Evolutionary conservation across 2,888 invertebrate genomes (phyloP), one percentile per base, ranked within the genome.

Genomic region (Eucriotettix oculatus): DNA sequence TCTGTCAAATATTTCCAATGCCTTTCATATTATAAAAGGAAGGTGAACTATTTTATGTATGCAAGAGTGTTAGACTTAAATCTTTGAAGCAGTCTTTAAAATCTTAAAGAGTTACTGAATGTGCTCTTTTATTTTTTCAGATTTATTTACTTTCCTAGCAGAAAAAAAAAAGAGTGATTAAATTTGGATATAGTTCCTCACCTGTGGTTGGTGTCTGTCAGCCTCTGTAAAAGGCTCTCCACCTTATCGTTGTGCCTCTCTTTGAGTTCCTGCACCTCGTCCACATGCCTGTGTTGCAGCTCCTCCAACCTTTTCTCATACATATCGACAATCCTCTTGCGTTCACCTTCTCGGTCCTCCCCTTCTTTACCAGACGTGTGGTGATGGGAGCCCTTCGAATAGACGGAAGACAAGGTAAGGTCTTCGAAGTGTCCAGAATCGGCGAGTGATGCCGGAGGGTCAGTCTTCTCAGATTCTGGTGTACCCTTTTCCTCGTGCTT

Each of bases 381-480:
- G 64, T 66, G 62, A 67, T 62, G 61, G 66, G 59, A 43, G 66
- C 63, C 52, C 69, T 66, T 55, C n/a, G 56, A 73, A 86, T 84
- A 63, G 11, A 87, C 76, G 59, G 87, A 86, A 58, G 87, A 86
- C 68, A 83, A 83, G 16, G 84, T 83, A 67, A 86, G 76, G 74
- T 90, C 90, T 71, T 91, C 91, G 73, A 86, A 90, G 74, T 90
- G 87, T 54, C 91, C 91, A 10, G 90, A 90, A 73, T 90, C 90
- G 60, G 88, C 86, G 69, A 87, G 84, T 42, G 90, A 90, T 65
- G 84, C 83, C 67, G 84, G 84, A 78, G 86, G 81, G 70, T 87
- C 86, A 17, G 66, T 42, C 55, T 55, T 55, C 55, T 55, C 55
- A 9, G n/a, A 40, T n/a, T 14, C 55, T 16, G 53, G 11, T 16